A percentile compares a stretch with the other conserved stretches of the same genome.
Conservation (phyloP, 2,888 invertebrate species). For the Melieria omissa region DNA sequence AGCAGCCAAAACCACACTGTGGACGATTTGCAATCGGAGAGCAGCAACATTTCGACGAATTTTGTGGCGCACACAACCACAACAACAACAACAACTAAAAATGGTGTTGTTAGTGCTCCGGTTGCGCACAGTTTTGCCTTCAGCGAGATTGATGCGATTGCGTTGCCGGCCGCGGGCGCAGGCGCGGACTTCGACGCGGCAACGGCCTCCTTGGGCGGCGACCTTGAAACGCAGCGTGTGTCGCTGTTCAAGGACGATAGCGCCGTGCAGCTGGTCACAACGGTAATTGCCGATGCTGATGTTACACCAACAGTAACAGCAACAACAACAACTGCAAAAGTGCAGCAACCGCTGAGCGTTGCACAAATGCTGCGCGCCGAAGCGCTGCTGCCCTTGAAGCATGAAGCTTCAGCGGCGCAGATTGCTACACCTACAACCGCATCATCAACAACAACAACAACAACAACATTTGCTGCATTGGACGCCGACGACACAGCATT, state of each 20-base stretch:
- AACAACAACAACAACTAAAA: constrained; percentile 17
- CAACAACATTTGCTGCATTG: constrained; percentile 15
- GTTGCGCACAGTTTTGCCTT: constrained; percentile 44
- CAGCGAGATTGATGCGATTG: constrained; percentile 58
- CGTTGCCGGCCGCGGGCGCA: constrained; percentile 53
- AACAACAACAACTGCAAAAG: constrained; percentile 28
- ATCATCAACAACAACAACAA: constrained; percentile 11
- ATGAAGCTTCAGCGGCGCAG: not conserved
- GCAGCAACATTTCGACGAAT: constrained; percentile 41
- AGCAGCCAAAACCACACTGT: not conserved
- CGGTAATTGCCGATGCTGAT: constrained; percentile 44
- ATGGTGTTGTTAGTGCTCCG: too few relatives aligned
- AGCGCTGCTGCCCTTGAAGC: constrained; percentile 51
- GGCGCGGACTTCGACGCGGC: constrained; percentile 9
- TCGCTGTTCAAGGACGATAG: constrained; percentile 44
- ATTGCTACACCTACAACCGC: constrained; percentile 27
- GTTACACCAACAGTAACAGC: constrained; percentile 27
- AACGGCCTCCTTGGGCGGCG: constrained; percentile 15
- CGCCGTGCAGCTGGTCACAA: constrained; percentile 52
- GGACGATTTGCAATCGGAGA: constrained; percentile 32
- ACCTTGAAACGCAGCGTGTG: constrained; percentile 32
- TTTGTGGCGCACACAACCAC: constrained; percentile 36
- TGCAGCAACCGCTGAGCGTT: constrained; percentile 41
- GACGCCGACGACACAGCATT: too few relatives aligned
- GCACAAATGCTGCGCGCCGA: constrained; percentile 57